Evolutionary conservation across 1,140 invertebrate genomes (phyloP).

Genomic region (Brachionus paranguensis): DNA sequence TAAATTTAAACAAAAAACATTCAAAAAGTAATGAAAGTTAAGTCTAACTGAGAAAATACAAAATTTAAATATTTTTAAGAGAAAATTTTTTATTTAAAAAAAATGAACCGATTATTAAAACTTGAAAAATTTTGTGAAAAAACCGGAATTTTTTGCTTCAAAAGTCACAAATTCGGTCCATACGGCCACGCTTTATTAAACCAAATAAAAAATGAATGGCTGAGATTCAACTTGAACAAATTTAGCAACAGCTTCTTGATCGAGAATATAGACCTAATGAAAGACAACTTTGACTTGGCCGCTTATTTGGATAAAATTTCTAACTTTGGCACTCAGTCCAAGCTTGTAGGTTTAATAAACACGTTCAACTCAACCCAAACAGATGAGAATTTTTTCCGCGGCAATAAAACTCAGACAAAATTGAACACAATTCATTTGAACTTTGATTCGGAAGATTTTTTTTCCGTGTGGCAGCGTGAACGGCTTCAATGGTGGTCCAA

Average conservation of each 20-base stretch:
- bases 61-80: not conserved
- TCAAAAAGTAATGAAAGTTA: constrained; percentile 13
- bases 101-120: not conserved
- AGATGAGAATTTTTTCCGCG: not conserved
- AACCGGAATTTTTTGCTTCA: not conserved
- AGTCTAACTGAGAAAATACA: not conserved
- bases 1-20: not conserved
- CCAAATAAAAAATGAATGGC: constrained; percentile 35
- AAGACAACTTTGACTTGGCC: not conserved
- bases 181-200: not conserved
- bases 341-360: not conserved
- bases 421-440: constrained; percentile 10
- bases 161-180: not conserved
- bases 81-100: not conserved
- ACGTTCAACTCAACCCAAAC: not conserved
- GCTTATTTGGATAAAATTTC: not conserved
- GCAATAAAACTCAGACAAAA: not conserved
- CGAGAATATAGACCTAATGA: not conserved
- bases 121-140: constrained; percentile 21
- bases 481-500: constrained; percentile 24
- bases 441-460: not conserved
- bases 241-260: not conserved
- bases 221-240: constrained; percentile 14
- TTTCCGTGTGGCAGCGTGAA: not conserved
- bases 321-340: not conserved